A percentile compares a stretch with the other conserved stretches of the same genome.
phyloP scores from a whole-genome alignment of 2,888 invertebrate genomes.

The Drosophila acutilabella region DNA sequence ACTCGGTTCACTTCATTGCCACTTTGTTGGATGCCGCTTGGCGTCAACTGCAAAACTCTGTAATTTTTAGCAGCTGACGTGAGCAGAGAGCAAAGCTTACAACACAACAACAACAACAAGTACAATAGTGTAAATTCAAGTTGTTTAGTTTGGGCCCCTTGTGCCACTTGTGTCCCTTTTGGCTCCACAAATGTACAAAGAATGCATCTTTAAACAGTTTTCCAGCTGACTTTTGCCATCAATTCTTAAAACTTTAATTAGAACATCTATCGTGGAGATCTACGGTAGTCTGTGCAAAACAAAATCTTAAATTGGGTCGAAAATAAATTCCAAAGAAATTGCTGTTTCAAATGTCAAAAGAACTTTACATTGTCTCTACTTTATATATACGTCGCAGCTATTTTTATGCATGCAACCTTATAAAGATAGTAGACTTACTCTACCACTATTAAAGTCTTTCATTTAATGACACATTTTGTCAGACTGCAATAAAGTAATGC shows the following conservation, averaged over 20 bases:
- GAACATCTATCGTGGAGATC: slow-evolving; percentile 26
- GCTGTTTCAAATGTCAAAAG: background rate
- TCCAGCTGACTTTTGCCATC: slow-evolving; percentile 13
- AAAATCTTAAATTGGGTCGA: background rate
- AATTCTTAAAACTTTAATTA: slow-evolving; percentile 42
- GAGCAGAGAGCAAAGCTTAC: slow-evolving; percentile 11
- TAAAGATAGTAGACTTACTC: slow-evolving; percentile 17
- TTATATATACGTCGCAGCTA: background rate
- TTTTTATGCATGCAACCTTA: background rate
- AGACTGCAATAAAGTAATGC: background rate
- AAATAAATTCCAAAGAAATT: background rate
- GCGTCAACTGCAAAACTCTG: slow-evolving; percentile 62
- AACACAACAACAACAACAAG: slow-evolving; percentile 20
- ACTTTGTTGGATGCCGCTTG: slow-evolving; percentile 53
- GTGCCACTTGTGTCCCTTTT: slow-evolving; percentile 17
- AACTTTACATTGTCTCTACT: background rate
- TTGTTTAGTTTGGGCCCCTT: slow-evolving; percentile 30
- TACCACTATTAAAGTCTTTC: background rate
- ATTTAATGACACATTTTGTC: slow-evolving; percentile 5
- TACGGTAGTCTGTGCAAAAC: slow-evolving; percentile 5
- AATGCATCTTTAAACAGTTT: slow-evolving; percentile 47
- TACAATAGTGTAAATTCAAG: slow-evolving; percentile 24
- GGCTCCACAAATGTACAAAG: slow-evolving; percentile 31
- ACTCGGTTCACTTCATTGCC: slow-evolving; percentile 48
- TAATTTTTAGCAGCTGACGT: slow-evolving; percentile 58